Base-by-base conservation (phyloP, 2,888 invertebrate genomes). In the Acleris literana region DNA sequence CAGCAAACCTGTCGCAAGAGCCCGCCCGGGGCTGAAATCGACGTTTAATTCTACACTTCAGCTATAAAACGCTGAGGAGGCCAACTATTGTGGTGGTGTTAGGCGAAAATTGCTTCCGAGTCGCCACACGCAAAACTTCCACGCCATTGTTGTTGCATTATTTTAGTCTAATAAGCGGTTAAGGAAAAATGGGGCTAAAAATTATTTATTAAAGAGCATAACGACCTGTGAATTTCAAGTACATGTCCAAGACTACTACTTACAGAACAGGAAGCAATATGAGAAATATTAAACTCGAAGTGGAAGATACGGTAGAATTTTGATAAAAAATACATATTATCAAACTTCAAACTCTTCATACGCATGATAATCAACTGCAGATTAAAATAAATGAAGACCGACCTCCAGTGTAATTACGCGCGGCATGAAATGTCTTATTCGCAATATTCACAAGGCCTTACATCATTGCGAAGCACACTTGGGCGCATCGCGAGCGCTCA, bases 91-190 rank as follows among this genome's bases (percentile, higher is more conserved):
- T 81, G 71, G 68, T 80, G 77, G 76, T 76, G 76, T 78, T 75
- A 75, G 74, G 79, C 73, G 80, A 78, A 83, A 84, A 86, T 86
- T 83, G 79, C 81, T 83, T 85, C 83, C 81, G 81, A 82, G 74
- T 80, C 75, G 77, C 76, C 77, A 76, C 82, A 83, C 82, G 82
- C 81, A 81, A 82, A 79, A 72, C 71, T 72, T 69, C 76, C 76
- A 75, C 76, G 71, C 72, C 66, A 77, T 68, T 68, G 70, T 69
- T 70, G 64, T 63, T 70, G 69, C 66, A 66, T 66, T 66, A 66
- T 57, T 66, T 66, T 66, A 43, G 61, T 61, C 44, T 61, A 66
- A 66, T 66, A 66, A 66, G 61, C 46, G 66, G 66, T 66, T 66
- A 57, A 57, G 66, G 56, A 20, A 57, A 57, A 56, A 46, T 46